Conservation (phyloP, 2,797 vertebrate genomes). For the Micrastur ruficollis region DNA sequence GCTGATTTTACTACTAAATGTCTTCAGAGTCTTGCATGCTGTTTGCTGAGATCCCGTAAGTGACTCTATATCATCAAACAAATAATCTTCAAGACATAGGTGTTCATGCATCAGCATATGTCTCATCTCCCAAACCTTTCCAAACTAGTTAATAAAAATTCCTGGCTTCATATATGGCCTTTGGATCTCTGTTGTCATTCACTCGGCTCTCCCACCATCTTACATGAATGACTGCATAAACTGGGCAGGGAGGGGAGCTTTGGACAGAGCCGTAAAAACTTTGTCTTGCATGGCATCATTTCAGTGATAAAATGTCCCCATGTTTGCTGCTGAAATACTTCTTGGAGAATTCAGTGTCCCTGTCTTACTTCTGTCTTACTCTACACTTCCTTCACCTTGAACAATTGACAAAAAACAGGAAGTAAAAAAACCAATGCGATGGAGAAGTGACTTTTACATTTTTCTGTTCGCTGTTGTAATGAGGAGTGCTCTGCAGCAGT, state of each 20-base stretch:
- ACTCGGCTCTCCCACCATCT: rapidly evolving
- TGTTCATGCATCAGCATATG: rapidly evolving
- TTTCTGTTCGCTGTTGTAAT: not conserved
- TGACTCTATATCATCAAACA: not conserved
- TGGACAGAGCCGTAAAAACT: not conserved
- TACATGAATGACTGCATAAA: rapidly evolving
- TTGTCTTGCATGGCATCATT: not conserved
- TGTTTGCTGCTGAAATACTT: not conserved
- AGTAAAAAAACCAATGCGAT: rapidly evolving
- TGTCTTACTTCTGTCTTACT: too few species aligned
- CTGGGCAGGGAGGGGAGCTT: not conserved
- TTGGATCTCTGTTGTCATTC: not conserved
- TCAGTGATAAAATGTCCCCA: not conserved
- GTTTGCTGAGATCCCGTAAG: too few species aligned
- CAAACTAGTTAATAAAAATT: not conserved
- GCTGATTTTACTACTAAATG: rapidly evolving
- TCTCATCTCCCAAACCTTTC: too few species aligned
- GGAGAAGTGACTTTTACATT: not conserved
- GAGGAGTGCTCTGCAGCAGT: not conserved
- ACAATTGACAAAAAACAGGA: not conserved
- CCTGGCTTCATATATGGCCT: rapidly evolving
- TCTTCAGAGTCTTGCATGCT: not conserved
- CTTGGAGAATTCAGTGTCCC: not conserved
- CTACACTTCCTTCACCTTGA: not conserved
- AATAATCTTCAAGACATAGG: rapidly evolving